These are phyloP conservation scores for Pituophis catenifer DNA, from an alignment of 2,113 vertebrate species.

Conservation along the genomic window DNA sequence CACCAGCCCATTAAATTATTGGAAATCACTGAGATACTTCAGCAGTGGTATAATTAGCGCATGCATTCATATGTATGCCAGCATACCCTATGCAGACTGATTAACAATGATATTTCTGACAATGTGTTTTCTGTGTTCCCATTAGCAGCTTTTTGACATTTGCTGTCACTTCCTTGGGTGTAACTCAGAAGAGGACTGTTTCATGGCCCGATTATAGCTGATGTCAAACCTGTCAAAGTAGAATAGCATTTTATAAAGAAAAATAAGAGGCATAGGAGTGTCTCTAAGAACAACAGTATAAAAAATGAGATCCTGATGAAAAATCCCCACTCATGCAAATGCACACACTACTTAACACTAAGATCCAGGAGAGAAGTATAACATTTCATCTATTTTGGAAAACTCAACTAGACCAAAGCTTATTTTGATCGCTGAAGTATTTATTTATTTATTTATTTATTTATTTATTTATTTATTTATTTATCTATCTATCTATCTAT, in stretches of 20 bases:
- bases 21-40: neutral
- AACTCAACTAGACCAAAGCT: neutral
- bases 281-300: neutral
- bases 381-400: neutral
- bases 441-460: neutral
- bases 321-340: neutral
- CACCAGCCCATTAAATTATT: neutral
- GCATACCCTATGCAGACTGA: neutral
- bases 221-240: neutral
- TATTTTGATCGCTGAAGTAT: neutral
- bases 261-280: neutral
- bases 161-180: neutral
- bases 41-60: neutral
- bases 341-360: neutral
- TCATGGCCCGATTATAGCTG: neutral
- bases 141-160: neutral
- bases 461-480: too few species aligned
- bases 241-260: neutral
- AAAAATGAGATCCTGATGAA: neutral
- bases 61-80: neutral
- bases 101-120: neutral
- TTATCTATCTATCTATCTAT: too few species aligned
- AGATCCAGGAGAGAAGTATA: neutral
- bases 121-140: neutral
- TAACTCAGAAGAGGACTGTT: neutral